Conservation (phyloP, 1,140 invertebrate species). For the Drosophila bocki region DNA sequence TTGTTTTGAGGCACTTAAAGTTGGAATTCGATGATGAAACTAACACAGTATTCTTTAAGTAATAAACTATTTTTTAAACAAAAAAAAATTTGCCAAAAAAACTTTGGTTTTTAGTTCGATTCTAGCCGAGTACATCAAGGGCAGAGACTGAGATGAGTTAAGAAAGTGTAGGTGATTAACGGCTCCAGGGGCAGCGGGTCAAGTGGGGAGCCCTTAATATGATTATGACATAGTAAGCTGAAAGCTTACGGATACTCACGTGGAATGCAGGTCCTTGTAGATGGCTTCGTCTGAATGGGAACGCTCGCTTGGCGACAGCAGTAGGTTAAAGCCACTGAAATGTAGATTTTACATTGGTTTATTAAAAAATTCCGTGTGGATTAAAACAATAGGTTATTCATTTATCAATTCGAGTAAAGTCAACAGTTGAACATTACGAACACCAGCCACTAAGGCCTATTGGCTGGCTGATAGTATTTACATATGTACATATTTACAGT, state of each 20-base stretch:
- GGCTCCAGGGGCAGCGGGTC: neutral
- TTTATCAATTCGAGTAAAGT: no score
- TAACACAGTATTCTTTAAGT: no score
- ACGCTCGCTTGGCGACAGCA: slow-evolving; percentile 85
- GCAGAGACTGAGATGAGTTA: neutral
- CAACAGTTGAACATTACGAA: no score
- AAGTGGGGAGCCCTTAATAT: slow-evolving; percentile 23
- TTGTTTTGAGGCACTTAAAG: no score
- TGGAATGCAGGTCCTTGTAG: slow-evolving; percentile 92
- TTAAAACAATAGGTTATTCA: neutral
- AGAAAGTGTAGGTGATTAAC: slow-evolving; percentile 39
- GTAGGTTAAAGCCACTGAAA: slow-evolving; percentile 91
- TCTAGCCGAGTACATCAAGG: neutral
- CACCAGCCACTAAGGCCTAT: no score
- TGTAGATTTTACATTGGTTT: neutral
- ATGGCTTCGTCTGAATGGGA: slow-evolving; percentile 92
- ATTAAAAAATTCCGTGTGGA: neutral
- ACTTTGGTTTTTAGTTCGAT: neutral
- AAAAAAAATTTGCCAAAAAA: no score
- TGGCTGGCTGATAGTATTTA: no score
- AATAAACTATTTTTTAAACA: no score
- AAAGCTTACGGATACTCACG: slow-evolving; percentile 86
- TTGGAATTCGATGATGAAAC: no score
- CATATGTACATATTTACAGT: no score
- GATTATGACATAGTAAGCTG: slow-evolving; percentile 23